A percentile compares a stretch with the other conserved stretches of the same genome.
Conservation (phyloP, 2,888 invertebrate species). For the Scaptomyza flava region DNA sequence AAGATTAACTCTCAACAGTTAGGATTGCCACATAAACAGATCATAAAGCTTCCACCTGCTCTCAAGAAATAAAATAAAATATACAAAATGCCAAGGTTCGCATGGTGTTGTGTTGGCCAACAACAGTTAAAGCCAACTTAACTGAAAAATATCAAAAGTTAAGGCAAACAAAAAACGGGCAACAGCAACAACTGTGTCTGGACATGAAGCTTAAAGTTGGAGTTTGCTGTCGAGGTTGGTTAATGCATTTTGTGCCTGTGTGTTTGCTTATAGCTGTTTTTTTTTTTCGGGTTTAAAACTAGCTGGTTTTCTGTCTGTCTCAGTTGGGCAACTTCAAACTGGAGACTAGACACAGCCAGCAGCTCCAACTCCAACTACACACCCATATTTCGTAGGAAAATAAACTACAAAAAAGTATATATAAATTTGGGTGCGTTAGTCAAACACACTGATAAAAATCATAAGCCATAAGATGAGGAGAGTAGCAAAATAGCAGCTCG, state of each 20-base stretch:
- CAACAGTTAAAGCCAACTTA: slow-evolving; percentile 42
- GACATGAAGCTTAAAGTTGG: slow-evolving; percentile 23
- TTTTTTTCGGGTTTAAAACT: slow-evolving; percentile 23
- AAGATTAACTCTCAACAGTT: not conserved
- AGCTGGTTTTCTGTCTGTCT: not conserved
- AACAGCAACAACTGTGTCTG: slow-evolving; percentile 51
- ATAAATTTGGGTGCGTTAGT: slow-evolving; percentile 76
- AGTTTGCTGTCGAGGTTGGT: slow-evolving; percentile 28
- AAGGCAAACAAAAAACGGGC: slow-evolving; percentile 37
- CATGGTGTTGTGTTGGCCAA: slow-evolving; percentile 38
- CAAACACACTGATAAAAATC: slow-evolving; percentile 80
- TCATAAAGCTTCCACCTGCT: slow-evolving; percentile 38
- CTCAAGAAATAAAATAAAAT: not conserved
- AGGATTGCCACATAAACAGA: slow-evolving; percentile 39
- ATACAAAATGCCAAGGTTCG: slow-evolving; percentile 71
- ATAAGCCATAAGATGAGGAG: slow-evolving; percentile 52
- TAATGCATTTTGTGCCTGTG: slow-evolving; percentile 55
- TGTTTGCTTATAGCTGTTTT: slow-evolving; percentile 43
- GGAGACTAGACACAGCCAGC: slow-evolving; percentile 9
- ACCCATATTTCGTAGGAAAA: slow-evolving; percentile 67
- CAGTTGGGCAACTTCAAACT: slow-evolving; percentile 24
- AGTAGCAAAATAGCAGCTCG: slow-evolving; percentile 36
- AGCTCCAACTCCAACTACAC: slow-evolving; percentile 23
- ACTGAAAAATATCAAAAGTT: slow-evolving; percentile 73
- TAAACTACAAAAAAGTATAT: slow-evolving; percentile 13